Evolutionary conservation across 2,113 vertebrate species (phyloP), one percentile per base, ranked within the genome.

Genomic region (Strigops habroptila): DNA sequence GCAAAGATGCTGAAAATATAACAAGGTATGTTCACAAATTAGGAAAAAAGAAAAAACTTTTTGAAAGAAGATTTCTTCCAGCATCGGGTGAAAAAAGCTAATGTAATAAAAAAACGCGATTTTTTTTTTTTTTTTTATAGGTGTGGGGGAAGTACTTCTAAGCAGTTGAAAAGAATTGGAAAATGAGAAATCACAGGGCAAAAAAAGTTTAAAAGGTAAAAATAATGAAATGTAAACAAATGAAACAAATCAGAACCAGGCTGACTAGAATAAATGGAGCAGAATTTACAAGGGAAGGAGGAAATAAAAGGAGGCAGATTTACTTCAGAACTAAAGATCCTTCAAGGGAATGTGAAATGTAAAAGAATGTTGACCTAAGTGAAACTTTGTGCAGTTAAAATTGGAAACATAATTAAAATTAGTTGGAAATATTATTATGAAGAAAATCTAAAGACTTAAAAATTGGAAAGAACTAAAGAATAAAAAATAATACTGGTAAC

Each of bases 191-290:
- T 94, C 74, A 76, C 19, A 39, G 83, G 8, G 77, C 0, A 2
- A 92, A 95, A 91, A 69, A 89, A 87, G 73, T 95, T 96, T 92
- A 93, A 94, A 96, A 96, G 92, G 93, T 97, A 86, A 95, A 96
- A 96, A 97, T 94, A 96, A 93, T 94, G 73, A 96, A 94, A 95
- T 65, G 57, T 93, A 95, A 96, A 97, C 91, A 96, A 97, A 96
- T 95, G 88, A 94, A 96, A 92, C 37, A 96, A 95, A 97, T 96
- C 86, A 93, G 88, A 96, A 93, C 88, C 95, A 97, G 90, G 60
- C 69, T 84, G 18, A 22, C 37, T 89, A 82, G 62, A 89, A 84
- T 89, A 95, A 91, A 94, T 79, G 93, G 73, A 94, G 81, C 39
- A 89, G 88, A 94, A 95, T 96, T 97, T 97, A 96, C 65, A 91